A percentile compares a stretch with the other conserved stretches of the same genome.
Conservation (phyloP, 2,113 vertebrate genomes). For the Platichthys stellatus region DNA sequence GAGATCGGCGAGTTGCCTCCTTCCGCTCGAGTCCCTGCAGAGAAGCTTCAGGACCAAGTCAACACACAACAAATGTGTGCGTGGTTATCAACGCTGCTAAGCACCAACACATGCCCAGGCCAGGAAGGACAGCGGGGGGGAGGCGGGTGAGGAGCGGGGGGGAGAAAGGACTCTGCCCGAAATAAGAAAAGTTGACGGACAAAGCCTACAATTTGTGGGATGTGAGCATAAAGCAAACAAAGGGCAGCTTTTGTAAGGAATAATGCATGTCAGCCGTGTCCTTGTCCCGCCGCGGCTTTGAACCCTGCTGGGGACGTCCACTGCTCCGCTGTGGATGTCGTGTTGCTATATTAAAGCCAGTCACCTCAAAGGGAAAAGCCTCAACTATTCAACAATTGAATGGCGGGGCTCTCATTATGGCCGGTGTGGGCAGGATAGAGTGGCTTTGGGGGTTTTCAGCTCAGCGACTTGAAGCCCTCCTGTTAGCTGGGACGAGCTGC, state of each 20-base stretch:
- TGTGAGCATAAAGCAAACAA: conserved; percentile 81
- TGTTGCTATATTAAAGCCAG: conserved; percentile 82
- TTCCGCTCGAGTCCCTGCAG: neutral
- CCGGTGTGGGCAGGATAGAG: conserved; percentile 78
- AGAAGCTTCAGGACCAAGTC: conserved; percentile 5
- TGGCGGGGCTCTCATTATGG: conserved; percentile 83
- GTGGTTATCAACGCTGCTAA: conserved; percentile 45
- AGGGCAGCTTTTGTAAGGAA: conserved; percentile 80
- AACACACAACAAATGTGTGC: conserved; percentile 25
- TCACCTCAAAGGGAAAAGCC: conserved; percentile 82
- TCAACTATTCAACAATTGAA: conserved; percentile 84
- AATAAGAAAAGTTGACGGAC: conserved; percentile 78
- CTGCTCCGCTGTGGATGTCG: conserved; percentile 59
- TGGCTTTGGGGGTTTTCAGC: conserved; percentile 79
- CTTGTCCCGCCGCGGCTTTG: conserved; percentile 75
- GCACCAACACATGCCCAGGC: conserved; percentile 38
- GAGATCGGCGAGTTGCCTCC: neutral
- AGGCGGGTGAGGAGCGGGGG: conserved; percentile 30
- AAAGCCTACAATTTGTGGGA: conserved; percentile 82
- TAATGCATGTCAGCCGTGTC: conserved; percentile 82
- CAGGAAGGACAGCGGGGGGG: conserved; percentile 40
- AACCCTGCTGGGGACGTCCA: conserved; percentile 75
- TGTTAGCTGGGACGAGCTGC: conserved; percentile 76
- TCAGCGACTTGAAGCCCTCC: conserved; percentile 73
- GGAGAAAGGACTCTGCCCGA: conserved; percentile 40